These are phyloP conservation scores for Heliconius sara DNA, from an alignment of 2,888 invertebrate species.

Conservation along the genomic window DNA sequence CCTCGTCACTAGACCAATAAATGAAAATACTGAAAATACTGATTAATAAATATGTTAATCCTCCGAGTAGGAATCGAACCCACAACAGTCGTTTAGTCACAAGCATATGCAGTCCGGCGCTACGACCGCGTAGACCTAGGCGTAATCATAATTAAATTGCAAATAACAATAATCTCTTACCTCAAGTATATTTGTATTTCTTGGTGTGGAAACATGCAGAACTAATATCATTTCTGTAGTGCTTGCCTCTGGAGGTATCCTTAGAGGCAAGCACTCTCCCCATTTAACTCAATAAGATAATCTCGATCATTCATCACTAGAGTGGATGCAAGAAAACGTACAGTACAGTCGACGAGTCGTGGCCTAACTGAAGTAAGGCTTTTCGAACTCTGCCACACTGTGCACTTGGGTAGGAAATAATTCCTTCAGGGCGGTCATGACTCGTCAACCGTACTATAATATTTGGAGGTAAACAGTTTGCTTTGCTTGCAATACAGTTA, in stretches of 20 bases:
- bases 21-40: too few species aligned
- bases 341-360: neutral
- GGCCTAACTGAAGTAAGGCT: neutral
- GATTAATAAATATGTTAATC: too few species aligned
- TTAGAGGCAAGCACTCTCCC: constrained; percentile 26
- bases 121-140: too few species aligned
- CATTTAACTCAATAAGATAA: constrained; percentile 15
- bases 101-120: too few species aligned
- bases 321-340: constrained; percentile 3
- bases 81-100: too few species aligned
- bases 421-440: neutral
- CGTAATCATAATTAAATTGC: too few species aligned
- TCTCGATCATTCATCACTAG: constrained; percentile 11
- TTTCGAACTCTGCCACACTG: too few species aligned
- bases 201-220: neutral
- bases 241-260: constrained; percentile 33
- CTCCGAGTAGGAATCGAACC: too few species aligned
- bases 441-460: neutral
- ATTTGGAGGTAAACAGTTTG: constrained; percentile 12
- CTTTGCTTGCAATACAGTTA: constrained; percentile 6
- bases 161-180: constrained; percentile 21
- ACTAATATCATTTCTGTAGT: constrained; percentile 21
- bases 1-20: too few species aligned
- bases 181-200: constrained; percentile 23
- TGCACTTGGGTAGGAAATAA: too few species aligned